Percentiles rank a stretch among this genome's conserved stretches.
phyloP scores from a whole-genome alignment of 2,888 invertebrate species.

The Notocelia uddmanniana region DNA sequence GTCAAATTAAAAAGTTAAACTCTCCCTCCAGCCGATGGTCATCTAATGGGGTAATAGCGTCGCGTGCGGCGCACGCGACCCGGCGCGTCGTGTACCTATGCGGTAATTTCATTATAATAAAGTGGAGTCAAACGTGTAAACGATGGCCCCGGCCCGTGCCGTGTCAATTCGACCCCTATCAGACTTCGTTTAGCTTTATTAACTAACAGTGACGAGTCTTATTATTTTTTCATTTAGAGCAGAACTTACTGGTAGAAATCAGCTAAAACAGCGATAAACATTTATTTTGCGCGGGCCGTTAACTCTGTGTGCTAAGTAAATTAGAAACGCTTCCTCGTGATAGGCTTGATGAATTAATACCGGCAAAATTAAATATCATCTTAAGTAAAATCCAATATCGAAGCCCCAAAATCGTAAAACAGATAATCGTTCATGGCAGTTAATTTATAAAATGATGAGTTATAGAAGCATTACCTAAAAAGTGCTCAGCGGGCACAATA shows the following conservation, averaged over 20 bases:
- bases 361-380: neutral
- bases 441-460: constrained; percentile 79
- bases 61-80: constrained; percentile 56
- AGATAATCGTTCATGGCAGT: constrained; percentile 58
- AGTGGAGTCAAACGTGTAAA: constrained; percentile 81
- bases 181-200: constrained; percentile 27
- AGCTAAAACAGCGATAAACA: neutral
- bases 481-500: constrained; percentile 80
- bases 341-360: neutral
- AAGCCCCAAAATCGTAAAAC: constrained; percentile 9
- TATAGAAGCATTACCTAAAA: constrained; percentile 70
- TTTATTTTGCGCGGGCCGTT: neutral
- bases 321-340: neutral
- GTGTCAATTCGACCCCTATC: constrained; percentile 38
- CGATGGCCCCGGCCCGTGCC: constrained; percentile 50
- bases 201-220: constrained; percentile 14
- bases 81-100: constrained; percentile 62
- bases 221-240: constrained; percentile 14
- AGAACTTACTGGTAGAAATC: neutral
- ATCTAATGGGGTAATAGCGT: constrained; percentile 80
- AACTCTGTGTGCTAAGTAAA: neutral
- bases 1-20: constrained; percentile 81
- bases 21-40: constrained; percentile 63
- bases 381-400: neutral
- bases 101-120: constrained; percentile 83